Conservation (phyloP, 2,888 invertebrate species). For the Gortyna flavago region DNA sequence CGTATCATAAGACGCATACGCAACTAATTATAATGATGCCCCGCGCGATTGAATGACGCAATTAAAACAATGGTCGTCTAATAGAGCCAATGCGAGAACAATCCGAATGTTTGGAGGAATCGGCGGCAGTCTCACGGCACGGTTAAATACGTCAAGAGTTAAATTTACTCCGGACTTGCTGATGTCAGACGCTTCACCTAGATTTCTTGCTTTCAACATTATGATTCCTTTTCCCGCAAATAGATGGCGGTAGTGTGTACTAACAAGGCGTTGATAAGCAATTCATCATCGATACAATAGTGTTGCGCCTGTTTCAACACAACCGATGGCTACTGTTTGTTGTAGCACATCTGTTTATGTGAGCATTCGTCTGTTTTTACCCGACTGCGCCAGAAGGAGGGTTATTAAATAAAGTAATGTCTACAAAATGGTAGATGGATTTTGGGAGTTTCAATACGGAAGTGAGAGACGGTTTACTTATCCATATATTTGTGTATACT, state of each 20-base stretch:
- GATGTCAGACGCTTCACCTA: slow-evolving; percentile 90
- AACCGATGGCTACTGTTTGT: slow-evolving; percentile 32
- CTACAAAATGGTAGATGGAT: neutral
- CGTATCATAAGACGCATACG: slow-evolving; percentile 65
- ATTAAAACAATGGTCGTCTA: slow-evolving; percentile 72
- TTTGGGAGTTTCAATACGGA: slow-evolving; percentile 35
- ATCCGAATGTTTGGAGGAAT: slow-evolving; percentile 79
- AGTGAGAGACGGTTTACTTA: slow-evolving; percentile 32
- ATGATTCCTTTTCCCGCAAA: slow-evolving; percentile 79
- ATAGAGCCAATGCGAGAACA: slow-evolving; percentile 75
- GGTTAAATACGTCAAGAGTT: slow-evolving; percentile 87
- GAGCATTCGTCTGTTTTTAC: slow-evolving; percentile 8
- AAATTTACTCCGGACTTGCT: slow-evolving; percentile 87
- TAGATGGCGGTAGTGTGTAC: slow-evolving; percentile 83
- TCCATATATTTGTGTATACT: slow-evolving; percentile 12
- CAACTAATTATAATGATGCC: slow-evolving; percentile 70
- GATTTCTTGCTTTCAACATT: slow-evolving; percentile 82
- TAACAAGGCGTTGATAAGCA: slow-evolving; percentile 72
- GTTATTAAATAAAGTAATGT: slow-evolving; percentile 31
- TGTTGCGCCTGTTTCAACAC: slow-evolving; percentile 34
- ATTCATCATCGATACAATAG: slow-evolving; percentile 57
- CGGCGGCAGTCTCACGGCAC: slow-evolving; percentile 73
- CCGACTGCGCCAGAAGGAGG: too few relatives aligned
- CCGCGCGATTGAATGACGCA: slow-evolving; percentile 70
- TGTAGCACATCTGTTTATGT: slow-evolving; percentile 32